These are phyloP conservation scores for Aphrocallistes beatrix DNA, from an alignment of 37 sponge, comb jelly and placozoan genomes.

Conservation along the genomic window DNA sequence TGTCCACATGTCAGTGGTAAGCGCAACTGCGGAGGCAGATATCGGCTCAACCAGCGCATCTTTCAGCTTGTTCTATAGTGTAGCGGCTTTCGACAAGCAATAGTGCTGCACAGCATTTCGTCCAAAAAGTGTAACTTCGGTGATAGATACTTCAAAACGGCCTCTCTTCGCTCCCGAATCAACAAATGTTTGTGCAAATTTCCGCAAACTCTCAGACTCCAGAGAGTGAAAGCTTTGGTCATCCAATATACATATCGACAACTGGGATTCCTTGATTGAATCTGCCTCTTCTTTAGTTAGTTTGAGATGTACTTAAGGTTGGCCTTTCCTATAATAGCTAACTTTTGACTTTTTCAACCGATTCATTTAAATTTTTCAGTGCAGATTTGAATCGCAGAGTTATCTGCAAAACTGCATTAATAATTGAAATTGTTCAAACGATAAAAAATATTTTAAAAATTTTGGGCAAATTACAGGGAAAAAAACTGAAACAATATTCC, in stretches of 20 bases:
- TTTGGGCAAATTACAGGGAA: too few relatives aligned
- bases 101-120: constrained; percentile 11
- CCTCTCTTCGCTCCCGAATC: constrained; percentile 21
- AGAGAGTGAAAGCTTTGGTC: constrained; percentile 18
- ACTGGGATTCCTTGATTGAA: constrained; percentile 20
- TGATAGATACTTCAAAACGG: constrained; percentile 14
- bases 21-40: constrained; percentile 17
- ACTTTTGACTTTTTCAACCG: too few relatives aligned
- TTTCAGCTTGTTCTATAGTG: constrained; percentile 19
- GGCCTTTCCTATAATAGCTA: too few relatives aligned
- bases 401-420: too few relatives aligned
- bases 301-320: not conserved
- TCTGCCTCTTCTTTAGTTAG: constrained; percentile 17
- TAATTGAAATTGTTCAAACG: too few relatives aligned
- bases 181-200: constrained; percentile 16
- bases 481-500: too few relatives aligned
- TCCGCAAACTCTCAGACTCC: constrained; percentile 5
- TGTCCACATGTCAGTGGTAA: constrained; percentile 13
- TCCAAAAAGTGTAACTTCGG: constrained; percentile 13
- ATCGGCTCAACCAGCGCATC: constrained; percentile 21
- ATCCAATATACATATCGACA: constrained; percentile 14
- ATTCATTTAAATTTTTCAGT: too few relatives aligned
- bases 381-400: too few relatives aligned
- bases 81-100: constrained; percentile 19
- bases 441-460: too few relatives aligned